Conservation (phyloP, 2,888 invertebrate species). For the Noctua fimbriata region DNA sequence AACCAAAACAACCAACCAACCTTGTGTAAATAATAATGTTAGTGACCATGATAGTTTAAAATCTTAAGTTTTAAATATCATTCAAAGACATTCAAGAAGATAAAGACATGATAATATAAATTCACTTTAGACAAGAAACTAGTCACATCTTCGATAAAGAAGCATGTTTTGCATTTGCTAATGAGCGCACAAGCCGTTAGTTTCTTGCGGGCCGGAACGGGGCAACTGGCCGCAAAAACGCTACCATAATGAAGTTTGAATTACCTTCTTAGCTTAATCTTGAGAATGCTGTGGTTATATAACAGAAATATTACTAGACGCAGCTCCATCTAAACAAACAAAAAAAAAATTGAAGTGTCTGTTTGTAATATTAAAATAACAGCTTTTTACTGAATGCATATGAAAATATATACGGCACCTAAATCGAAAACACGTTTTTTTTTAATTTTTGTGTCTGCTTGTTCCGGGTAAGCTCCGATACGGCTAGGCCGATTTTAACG, state of each 20-base stretch:
- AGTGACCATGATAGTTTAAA: too few relatives aligned
- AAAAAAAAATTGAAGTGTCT: too few relatives aligned
- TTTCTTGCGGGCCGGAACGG: constrained; percentile 52
- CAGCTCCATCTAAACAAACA: neutral
- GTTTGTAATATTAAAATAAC: too few relatives aligned
- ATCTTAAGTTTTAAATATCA: too few relatives aligned
- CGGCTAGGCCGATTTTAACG: too few relatives aligned
- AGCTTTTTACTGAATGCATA: too few relatives aligned
- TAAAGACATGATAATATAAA: neutral
- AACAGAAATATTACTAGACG: neutral
- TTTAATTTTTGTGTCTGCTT: too few relatives aligned
- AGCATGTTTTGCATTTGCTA: constrained; percentile 50
- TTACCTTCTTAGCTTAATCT: constrained; percentile 42
- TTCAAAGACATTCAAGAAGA: neutral
- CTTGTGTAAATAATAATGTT: too few relatives aligned
- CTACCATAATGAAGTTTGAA: constrained; percentile 45
- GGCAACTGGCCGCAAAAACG: constrained; percentile 49
- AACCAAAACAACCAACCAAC: too few relatives aligned
- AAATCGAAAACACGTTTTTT: too few relatives aligned
- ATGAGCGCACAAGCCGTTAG: constrained; percentile 55
- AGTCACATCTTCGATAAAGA: constrained; percentile 31
- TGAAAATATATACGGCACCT: too few relatives aligned
- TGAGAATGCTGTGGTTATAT: constrained; percentile 25
- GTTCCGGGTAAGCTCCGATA: too few relatives aligned
- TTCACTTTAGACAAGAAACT: constrained; percentile 21